A percentile compares a stretch with the other conserved stretches of the same genome.
Evolutionary conservation across 2,888 invertebrate genomes (phyloP).

Genomic region (Amphipoea oculea): DNA sequence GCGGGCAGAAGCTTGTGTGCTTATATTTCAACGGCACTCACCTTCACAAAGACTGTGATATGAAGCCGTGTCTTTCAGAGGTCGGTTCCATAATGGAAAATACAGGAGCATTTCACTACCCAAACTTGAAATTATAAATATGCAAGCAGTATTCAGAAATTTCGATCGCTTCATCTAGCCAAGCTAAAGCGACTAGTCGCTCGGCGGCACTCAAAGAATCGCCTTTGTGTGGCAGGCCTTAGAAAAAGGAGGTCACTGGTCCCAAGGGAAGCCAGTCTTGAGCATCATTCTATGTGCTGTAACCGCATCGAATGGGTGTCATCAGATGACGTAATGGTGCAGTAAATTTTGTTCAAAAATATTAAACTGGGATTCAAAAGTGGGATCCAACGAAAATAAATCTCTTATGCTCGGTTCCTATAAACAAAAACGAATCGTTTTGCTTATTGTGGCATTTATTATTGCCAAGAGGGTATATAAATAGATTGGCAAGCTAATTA

Average conservation of each 20-base stretch:
- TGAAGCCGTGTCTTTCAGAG: not conserved
- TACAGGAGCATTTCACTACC: too few species aligned
- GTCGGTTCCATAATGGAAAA: not conserved
- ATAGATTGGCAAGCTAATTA: not conserved
- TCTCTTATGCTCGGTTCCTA: not conserved
- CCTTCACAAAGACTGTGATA: not conserved
- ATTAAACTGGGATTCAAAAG: too few species aligned
- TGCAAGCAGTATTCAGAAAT: not conserved
- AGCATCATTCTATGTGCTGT: constrained; percentile 35
- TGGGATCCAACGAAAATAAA: too few species aligned
- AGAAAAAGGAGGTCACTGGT: constrained; percentile 44
- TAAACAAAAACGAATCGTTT: not conserved
- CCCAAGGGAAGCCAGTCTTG: constrained; percentile 43
- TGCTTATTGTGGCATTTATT: not conserved
- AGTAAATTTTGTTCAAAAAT: constrained; percentile 8
- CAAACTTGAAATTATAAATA: not conserved
- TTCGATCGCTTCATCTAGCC: not conserved
- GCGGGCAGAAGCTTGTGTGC: not conserved
- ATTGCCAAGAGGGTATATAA: not conserved
- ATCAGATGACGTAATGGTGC: constrained; percentile 31
- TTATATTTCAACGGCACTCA: not conserved
- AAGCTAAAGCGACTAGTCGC: not conserved
- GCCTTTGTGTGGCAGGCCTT: constrained; percentile 28
- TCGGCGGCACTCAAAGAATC: constrained; percentile 28
- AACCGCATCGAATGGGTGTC: constrained; percentile 21